Conservation (phyloP, 92 coral and sea anemone genomes). For the Umimayanthus chanpuru region DNA sequence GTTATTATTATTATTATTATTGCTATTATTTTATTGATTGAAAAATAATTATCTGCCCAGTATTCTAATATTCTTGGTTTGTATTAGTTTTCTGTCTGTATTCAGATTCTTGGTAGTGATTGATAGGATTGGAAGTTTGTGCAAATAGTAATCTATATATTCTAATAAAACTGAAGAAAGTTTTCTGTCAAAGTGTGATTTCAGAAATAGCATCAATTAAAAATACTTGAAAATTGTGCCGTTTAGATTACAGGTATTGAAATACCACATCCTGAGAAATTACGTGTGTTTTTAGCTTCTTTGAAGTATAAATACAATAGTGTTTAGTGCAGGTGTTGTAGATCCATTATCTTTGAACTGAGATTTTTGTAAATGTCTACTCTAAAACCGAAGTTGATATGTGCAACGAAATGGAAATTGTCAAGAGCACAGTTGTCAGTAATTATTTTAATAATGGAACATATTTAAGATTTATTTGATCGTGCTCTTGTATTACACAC, state of each 20-base stretch:
- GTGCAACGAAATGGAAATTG: neutral
- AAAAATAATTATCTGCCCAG: neutral
- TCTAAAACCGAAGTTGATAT: conserved; percentile 3
- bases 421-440: neutral
- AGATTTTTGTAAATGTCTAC: neutral
- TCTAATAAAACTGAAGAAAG: conserved; percentile 9
- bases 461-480: neutral
- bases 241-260: conserved; percentile 1
- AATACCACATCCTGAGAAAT: neutral
- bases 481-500: neutral
- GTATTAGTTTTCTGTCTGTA: too few relatives aligned
- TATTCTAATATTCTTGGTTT: too few relatives aligned
- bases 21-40: too few relatives aligned
- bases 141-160: conserved; percentile 13
- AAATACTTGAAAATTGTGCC: neutral
- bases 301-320: neutral
- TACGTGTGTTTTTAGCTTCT: neutral
- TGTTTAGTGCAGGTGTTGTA: neutral
- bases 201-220: neutral
- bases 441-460: conserved; percentile 2
- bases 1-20: too few relatives aligned
- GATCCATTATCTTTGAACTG: neutral
- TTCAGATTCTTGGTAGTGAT: neutral
- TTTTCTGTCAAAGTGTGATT: neutral
- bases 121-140: neutral